phyloP scores from a whole-genome alignment of 2,888 invertebrate species.

The Caradrina kadenii region DNA sequence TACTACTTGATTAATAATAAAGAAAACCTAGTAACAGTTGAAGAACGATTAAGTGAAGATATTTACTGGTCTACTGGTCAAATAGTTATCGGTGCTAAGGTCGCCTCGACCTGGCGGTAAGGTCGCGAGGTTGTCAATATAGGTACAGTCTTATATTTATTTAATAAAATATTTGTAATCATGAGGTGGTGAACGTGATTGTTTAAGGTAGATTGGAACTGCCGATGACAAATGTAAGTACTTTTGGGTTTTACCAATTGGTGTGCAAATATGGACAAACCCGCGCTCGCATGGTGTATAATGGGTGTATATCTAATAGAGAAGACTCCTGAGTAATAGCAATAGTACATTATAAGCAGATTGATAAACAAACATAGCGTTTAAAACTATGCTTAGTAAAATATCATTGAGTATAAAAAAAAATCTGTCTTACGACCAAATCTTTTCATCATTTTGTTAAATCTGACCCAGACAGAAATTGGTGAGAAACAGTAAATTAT shows the following conservation, averaged over 20 bases:
- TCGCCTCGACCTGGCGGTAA: slow-evolving; percentile 52
- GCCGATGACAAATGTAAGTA: slow-evolving; percentile 7
- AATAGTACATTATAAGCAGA: too few species aligned
- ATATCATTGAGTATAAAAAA: not conserved
- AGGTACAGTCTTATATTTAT: slow-evolving; percentile 53
- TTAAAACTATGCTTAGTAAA: not conserved
- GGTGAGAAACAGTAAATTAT: not conserved
- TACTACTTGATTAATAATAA: not conserved
- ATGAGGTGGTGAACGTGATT: slow-evolving; percentile 25
- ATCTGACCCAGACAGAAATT: not conserved
- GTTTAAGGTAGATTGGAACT: slow-evolving; percentile 7
- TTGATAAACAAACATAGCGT: not conserved
- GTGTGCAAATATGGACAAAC: not conserved
- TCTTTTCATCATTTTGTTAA: not conserved
- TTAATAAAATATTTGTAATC: slow-evolving; percentile 30
- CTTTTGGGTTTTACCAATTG: not conserved
- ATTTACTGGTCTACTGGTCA: slow-evolving; percentile 58
- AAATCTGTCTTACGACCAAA: too few species aligned
- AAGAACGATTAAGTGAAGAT: slow-evolving; percentile 32
- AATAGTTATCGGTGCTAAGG: slow-evolving; percentile 68
- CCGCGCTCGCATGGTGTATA: too few species aligned
- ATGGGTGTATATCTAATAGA: too few species aligned
- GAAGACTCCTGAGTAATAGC: too few species aligned
- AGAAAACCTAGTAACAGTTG: not conserved
- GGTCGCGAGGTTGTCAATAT: slow-evolving; percentile 61